Evolutionary conservation across 1,140 invertebrate species (phyloP), one percentile per base, ranked within the genome.

Genomic region (Oryctes rhinoceros): DNA sequence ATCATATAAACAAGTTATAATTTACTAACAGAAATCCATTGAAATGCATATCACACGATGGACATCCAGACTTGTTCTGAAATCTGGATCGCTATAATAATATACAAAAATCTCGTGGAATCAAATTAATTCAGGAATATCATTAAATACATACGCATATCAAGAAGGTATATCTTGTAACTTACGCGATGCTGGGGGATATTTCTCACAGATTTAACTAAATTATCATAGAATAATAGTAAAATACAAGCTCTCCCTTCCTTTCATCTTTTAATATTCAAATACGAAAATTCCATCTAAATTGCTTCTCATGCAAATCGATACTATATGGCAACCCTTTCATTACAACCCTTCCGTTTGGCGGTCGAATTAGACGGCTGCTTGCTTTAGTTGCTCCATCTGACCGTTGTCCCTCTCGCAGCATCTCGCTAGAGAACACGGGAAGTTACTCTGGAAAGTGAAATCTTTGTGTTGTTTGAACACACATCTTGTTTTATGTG

Each of bases 281-380:
- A 71, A 71, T 71, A 71, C 65, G 65, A 71, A 71, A 37, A 71
- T 71, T 71, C 65, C 65, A 71, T 37, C 24, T 20, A 71, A 71
- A 71, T 71, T 24, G 24, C 65, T 71, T 71, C 65, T 71, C 18
- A 71, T 71, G 65, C 24, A 71, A 71, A 71, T 71, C 65, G 65
- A 71, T 71, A 71, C 24, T 24, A n/a, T 6, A 35, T 18, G 18
- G 24, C 35, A 71, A 71, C 65, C 65, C 65, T 71, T 71, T 71
- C 35, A 59, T 71, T 24, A 24, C 65, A 71, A 71, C 65, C 65
- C 65, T 71, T 71, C 65, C 65, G 65, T 37, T 71, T 59, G 53
- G 18, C 18, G 53, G 53, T 18, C 15, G 18, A 59, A 59, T 59
- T 59, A 59, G 53, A 59, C 53, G 53, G 53, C 13, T 18, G 53